phyloP scores from a whole-genome alignment of 2,888 invertebrate species.

The Calliphora vomitoria region DNA sequence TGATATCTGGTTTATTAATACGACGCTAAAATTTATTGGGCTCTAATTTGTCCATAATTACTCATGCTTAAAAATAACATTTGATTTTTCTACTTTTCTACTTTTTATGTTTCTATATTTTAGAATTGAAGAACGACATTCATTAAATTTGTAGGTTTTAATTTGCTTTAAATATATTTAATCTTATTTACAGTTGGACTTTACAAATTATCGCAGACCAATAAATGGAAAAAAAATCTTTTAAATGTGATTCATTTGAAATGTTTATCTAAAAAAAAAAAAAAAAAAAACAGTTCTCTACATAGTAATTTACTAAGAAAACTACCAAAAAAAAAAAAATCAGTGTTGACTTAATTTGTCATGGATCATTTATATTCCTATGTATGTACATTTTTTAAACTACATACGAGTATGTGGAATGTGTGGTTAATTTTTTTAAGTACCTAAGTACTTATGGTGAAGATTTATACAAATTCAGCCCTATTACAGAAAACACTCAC shows the following conservation, averaged over 20 bases:
- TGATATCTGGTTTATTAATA: constrained; percentile 6
- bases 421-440: too few relatives aligned
- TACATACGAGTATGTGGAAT: too few relatives aligned
- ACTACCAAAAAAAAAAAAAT: too few relatives aligned
- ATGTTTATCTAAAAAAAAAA: background rate
- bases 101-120: too few relatives aligned
- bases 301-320: background rate
- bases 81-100: too few relatives aligned
- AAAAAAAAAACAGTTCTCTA: background rate
- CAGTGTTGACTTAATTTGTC: background rate
- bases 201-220: background rate
- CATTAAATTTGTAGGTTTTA: background rate
- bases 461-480: too few relatives aligned
- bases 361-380: background rate
- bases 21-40: background rate
- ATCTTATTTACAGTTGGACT: background rate
- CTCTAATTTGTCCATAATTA: constrained; percentile 40
- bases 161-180: background rate
- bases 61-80: constrained; percentile 15
- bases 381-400: too few relatives aligned
- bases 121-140: background rate
- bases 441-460: too few relatives aligned
- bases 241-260: constrained; percentile 6
- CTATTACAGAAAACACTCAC: too few relatives aligned
- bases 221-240: background rate